These are phyloP conservation scores for Drosophila santomea DNA, from an alignment of 1,140 invertebrate species.

Conservation along the genomic window DNA sequence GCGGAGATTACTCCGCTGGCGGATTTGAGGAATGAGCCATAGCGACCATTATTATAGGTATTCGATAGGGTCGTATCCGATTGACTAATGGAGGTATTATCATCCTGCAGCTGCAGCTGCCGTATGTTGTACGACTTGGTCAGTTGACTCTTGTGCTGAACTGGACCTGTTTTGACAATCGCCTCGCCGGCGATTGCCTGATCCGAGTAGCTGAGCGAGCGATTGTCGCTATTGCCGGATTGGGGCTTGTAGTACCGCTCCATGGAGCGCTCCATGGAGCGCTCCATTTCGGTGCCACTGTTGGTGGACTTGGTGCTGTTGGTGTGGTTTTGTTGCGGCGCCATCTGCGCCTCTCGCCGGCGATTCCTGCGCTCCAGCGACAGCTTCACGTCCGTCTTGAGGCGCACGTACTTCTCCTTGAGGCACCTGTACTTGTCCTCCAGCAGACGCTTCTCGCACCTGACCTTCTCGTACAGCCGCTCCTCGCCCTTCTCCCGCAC, in stretches of 20 bases:
- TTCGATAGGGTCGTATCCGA: slow-evolving; percentile 83
- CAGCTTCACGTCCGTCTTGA: slow-evolving; percentile 91
- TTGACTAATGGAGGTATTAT: slow-evolving; percentile 80
- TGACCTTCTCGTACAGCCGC: slow-evolving; percentile 87
- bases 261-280: slow-evolving; percentile 87
- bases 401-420: slow-evolving; percentile 92
- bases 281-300: slow-evolving; percentile 88
- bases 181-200: slow-evolving; percentile 44
- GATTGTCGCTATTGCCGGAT: slow-evolving; percentile 78
- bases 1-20: neutral
- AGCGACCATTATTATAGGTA: slow-evolving; percentile 70
- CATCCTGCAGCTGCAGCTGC: slow-evolving; percentile 74
- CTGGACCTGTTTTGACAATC: slow-evolving; percentile 54
- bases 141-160: slow-evolving; percentile 71
- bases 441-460: slow-evolving; percentile 89
- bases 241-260: slow-evolving; percentile 86
- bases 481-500: slow-evolving; percentile 85
- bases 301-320: slow-evolving; percentile 85
- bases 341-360: slow-evolving; percentile 86
- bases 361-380: slow-evolving; percentile 87
- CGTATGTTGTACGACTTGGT: slow-evolving; percentile 63
- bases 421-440: slow-evolving; percentile 92
- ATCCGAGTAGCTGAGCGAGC: slow-evolving; percentile 72
- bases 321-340: slow-evolving; percentile 57
- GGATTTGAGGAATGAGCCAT: slow-evolving; percentile 45